A percentile compares a stretch with the other conserved stretches of the same genome.
These are phyloP conservation scores for Tachystola acroxantha DNA, from an alignment of 2,888 invertebrate species.

Conservation along the genomic window DNA sequence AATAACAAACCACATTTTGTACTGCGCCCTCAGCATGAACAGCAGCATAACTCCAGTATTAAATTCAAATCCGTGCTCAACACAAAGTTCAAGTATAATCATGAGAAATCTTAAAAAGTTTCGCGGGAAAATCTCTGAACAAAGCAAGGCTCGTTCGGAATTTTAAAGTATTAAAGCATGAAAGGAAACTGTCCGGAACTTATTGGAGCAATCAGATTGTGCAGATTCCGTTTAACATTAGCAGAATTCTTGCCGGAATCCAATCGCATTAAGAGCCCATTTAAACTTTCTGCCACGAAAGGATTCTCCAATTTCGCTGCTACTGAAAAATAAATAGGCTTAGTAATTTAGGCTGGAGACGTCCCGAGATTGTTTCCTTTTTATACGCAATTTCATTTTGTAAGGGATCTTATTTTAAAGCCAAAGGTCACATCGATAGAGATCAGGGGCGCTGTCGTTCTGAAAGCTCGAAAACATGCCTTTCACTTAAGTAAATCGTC, in stretches of 20 bases:
- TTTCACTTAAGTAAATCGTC: slow-evolving; percentile 14
- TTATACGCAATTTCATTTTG: slow-evolving; percentile 3
- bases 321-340: slow-evolving; percentile 52
- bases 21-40: slow-evolving; percentile 2
- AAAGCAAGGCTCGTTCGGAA: slow-evolving; percentile 42
- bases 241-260: slow-evolving; percentile 63
- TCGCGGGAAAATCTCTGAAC: slow-evolving; percentile 33
- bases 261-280: slow-evolving; percentile 69
- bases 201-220: slow-evolving; percentile 73
- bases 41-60: slow-evolving; percentile 8
- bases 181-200: slow-evolving; percentile 66
- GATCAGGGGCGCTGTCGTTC: not conserved
- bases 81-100: slow-evolving; percentile 14
- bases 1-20: slow-evolving; percentile 3
- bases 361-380: slow-evolving; percentile 11
- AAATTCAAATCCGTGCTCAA: slow-evolving; percentile 10
- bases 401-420: slow-evolving; percentile 21
- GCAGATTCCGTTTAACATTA: slow-evolving; percentile 69
- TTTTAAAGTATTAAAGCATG: slow-evolving; percentile 63
- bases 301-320: slow-evolving; percentile 54
- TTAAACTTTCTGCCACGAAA: slow-evolving; percentile 65
- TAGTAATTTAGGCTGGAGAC: slow-evolving; percentile 30
- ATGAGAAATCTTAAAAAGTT: slow-evolving; percentile 31
- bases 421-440: slow-evolving; percentile 12
- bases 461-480: not conserved